phyloP scores from a whole-genome alignment of 1,140 invertebrate genomes.

The Leucophenga varia region DNA sequence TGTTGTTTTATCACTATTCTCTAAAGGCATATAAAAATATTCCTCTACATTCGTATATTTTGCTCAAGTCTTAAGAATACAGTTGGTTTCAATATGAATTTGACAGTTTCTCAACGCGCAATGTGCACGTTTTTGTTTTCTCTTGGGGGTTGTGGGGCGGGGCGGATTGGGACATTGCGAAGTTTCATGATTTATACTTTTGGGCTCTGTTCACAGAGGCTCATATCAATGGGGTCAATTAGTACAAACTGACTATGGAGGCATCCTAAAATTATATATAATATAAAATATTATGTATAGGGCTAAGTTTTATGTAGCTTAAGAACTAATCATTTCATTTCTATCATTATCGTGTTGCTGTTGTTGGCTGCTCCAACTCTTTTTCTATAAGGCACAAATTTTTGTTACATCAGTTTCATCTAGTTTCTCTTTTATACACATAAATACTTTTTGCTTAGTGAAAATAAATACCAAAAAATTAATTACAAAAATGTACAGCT shows the following conservation, averaged over 20 bases:
- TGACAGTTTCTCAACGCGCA: conserved; percentile 38
- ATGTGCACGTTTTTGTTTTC: conserved; percentile 37
- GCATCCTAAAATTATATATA: conserved; percentile 17
- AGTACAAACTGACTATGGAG: conserved; percentile 40
- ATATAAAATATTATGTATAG: too few species aligned
- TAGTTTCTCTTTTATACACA: conserved; percentile 39
- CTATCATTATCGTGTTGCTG: conserved; percentile 22
- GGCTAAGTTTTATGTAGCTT: conserved; percentile 21
- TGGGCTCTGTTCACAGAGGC: background rate
- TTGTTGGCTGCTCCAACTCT: conserved; percentile 20
- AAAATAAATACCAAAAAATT: conserved; percentile 45
- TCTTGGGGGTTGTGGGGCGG: conserved; percentile 5
- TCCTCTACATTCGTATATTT: conserved; percentile 47
- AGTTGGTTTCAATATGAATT: conserved; percentile 54
- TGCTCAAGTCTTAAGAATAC: conserved; percentile 48
- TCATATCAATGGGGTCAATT: conserved; percentile 36
- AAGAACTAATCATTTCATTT: conserved; percentile 33
- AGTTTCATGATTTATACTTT: conserved; percentile 7
- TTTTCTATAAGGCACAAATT: conserved; percentile 50
- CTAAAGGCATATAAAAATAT: conserved; percentile 46
- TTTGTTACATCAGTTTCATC: conserved; percentile 49
- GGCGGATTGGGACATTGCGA: conserved; percentile 4
- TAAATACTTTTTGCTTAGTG: conserved; percentile 47
- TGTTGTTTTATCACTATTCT: conserved; percentile 26
- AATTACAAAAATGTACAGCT: conserved; percentile 51